Conservation (phyloP, 2,113 vertebrate species). For the Psammodynastes pulverulentus region DNA sequence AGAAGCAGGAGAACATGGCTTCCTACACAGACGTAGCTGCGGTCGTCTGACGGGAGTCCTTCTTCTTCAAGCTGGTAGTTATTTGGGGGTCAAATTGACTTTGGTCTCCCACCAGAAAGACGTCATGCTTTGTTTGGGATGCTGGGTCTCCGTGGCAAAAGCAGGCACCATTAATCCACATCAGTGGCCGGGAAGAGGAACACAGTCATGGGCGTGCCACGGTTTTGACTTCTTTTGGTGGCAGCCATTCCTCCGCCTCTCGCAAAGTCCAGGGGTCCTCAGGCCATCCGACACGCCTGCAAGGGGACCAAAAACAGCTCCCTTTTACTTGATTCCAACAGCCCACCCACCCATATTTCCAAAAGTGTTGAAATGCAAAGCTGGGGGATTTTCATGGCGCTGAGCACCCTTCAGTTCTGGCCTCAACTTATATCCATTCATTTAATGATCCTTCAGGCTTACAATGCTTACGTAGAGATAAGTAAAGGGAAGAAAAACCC, state of each 20-base stretch:
- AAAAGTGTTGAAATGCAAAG: background rate
- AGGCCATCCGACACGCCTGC: background rate
- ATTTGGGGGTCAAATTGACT: background rate
- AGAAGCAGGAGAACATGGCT: background rate
- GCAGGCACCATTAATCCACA: background rate
- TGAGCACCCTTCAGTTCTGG: background rate
- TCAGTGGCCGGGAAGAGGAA: background rate
- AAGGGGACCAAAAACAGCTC: background rate
- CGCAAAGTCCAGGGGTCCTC: background rate
- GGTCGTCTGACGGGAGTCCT: no score
- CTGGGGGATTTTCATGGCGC: no score
- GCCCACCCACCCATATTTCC: background rate
- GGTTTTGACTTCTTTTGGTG: background rate
- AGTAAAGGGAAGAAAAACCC: no score
- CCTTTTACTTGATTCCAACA: no score
- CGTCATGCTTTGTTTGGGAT: background rate
- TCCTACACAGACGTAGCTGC: background rate
- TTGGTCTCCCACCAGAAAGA: background rate
- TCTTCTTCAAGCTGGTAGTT: background rate
- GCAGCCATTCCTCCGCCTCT: background rate
- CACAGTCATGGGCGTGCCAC: background rate
- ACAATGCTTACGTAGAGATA: no score
- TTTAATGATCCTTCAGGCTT: no score
- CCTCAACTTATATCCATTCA: no score
- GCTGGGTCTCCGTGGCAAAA: background rate